A percentile compares a stretch with the other conserved stretches of the same genome.
Evolutionary conservation across 2,797 vertebrate genomes (phyloP).

Genomic region (Megaceryle alcyon): DNA sequence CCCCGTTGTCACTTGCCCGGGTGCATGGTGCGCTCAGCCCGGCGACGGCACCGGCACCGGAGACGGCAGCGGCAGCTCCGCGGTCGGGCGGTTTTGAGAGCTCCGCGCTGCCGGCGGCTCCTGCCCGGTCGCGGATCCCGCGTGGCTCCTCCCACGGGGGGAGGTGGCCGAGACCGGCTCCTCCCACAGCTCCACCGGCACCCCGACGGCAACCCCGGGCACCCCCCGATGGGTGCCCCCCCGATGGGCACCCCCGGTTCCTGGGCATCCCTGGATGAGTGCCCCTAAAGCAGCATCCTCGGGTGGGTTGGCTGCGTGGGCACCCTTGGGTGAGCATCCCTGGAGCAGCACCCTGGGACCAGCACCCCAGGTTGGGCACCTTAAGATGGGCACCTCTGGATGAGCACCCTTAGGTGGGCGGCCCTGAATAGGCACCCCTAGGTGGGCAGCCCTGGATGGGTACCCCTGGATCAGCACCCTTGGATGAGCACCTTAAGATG

Average conservation of each 20-base stretch:
- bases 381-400: background rate
- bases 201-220: background rate
- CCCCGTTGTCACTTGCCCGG: background rate
- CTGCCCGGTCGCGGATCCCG: background rate
- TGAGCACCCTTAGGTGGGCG: rapidly evolving
- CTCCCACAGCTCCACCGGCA: background rate
- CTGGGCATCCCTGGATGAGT: rapidly evolving
- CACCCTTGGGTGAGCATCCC: background rate
- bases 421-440: rapidly evolving
- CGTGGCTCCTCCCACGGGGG: conserved; percentile 41
- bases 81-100: conserved; percentile 28
- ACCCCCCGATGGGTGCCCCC: background rate
- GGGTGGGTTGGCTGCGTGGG: too few species aligned
- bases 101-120: conserved; percentile 6
- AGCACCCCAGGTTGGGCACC: background rate
- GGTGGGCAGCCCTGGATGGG: background rate
- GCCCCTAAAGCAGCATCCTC: too few species aligned
- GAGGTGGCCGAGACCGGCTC: background rate
- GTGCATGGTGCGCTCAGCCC: background rate
- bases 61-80: background rate
- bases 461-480: rapidly evolving
- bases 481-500: background rate
- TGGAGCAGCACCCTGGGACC: background rate
- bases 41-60: background rate
- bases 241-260: background rate